phyloP scores from a whole-genome alignment of 2,113 vertebrate genomes.

The Anser cygnoides region DNA sequence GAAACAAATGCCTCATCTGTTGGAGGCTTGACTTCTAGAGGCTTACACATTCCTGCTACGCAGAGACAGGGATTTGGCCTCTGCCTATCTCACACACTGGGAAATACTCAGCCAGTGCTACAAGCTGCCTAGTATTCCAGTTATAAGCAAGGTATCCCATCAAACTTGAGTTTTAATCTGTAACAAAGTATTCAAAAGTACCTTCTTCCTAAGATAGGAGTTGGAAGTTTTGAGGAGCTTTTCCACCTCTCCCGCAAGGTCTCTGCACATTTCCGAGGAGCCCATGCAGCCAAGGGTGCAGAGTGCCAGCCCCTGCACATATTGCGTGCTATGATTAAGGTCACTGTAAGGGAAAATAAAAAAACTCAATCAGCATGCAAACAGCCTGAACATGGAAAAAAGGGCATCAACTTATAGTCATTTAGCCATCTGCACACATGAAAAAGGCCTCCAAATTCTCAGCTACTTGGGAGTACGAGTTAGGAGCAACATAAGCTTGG shows the following conservation, averaged over 20 bases:
- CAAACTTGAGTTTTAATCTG: neutral
- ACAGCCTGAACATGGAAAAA: neutral
- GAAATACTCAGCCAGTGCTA: neutral
- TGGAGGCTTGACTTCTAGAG: neutral
- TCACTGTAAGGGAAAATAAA: slow-evolving; percentile 82
- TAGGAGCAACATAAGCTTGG: neutral
- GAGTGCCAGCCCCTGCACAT: slow-evolving; percentile 96
- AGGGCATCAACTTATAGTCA: neutral
- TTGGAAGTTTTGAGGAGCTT: slow-evolving; percentile 99
- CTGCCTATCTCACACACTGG: neutral
- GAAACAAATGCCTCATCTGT: neutral
- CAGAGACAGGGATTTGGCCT: neutral
- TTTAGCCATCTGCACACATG: neutral
- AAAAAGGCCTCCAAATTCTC: neutral
- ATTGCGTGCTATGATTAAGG: slow-evolving; percentile 98
- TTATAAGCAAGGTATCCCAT: neutral
- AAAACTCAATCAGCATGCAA: neutral
- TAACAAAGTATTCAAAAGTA: slow-evolving; percentile 64
- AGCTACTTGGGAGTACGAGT: neutral
- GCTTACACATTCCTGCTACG: neutral
- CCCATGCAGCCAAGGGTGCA: slow-evolving; percentile 99
- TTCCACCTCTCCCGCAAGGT: slow-evolving; percentile 97
- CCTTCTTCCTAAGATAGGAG: slow-evolving; percentile 99
- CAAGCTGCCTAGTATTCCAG: neutral
- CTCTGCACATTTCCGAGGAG: slow-evolving; percentile 99